Percentiles rank a stretch among this genome's conserved stretches.
These are phyloP conservation scores for Aphaenogaster rudis DNA, from an alignment of 1,140 invertebrate genomes.

Conservation along the genomic window DNA sequence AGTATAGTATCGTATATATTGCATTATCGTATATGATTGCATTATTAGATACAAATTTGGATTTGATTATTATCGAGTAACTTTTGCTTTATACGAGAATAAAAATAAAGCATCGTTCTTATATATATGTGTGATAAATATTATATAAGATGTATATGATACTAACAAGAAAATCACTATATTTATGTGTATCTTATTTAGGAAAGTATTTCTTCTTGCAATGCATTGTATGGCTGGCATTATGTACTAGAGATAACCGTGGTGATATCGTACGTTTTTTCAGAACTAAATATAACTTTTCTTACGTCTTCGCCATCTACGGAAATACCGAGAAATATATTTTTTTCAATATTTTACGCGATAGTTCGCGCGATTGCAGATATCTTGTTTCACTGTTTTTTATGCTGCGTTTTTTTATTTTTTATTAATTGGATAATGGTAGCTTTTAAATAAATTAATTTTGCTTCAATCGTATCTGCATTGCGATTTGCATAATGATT, in stretches of 20 bases:
- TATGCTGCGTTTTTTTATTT: conserved; percentile 10
- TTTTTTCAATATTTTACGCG: not conserved
- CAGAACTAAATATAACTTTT: not conserved
- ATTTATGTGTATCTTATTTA: conserved; percentile 6
- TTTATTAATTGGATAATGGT: not conserved
- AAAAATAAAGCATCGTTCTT: not conserved
- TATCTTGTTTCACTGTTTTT: not conserved
- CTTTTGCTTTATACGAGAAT: not conserved
- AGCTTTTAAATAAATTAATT: conserved; percentile 27
- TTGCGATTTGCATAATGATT: not conserved
- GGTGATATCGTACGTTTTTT: not conserved
- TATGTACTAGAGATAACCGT: not conserved
- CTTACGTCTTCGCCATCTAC: not conserved
- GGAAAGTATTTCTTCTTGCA: not conserved
- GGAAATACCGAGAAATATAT: not conserved
- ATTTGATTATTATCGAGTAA: not conserved
- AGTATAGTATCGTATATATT: not conserved
- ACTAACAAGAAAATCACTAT: not conserved
- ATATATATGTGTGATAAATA: not conserved
- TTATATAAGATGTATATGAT: not conserved
- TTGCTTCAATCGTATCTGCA: not conserved
- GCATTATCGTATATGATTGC: not conserved
- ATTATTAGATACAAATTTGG: not conserved
- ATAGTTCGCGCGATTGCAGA: not conserved
- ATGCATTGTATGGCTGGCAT: too few relatives aligned